Base-by-base conservation (phyloP, 2,113 vertebrate species). In the Dicentrarchus labrax region DNA sequence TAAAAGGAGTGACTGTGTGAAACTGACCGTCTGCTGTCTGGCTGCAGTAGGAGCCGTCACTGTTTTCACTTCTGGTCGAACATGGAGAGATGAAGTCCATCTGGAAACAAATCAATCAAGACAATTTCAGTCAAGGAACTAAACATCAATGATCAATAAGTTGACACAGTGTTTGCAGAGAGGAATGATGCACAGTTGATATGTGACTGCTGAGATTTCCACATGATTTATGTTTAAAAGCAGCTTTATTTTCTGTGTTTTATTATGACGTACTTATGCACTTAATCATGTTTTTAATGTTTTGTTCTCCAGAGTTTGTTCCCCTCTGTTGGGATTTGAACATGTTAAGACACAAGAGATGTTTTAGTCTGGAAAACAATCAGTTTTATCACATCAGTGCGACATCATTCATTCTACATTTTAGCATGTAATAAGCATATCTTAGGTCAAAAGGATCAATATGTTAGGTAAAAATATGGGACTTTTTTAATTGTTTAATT, bases 11-110 rank as follows among this genome's bases (percentile, higher is more conserved):
- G 45, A 62, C 9, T 4, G 21, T 36, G 16, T 36, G 57, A 57
- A 67, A 86, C 92, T 84, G 61, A 93, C 91, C 86, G 5, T 87
- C 75, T 72, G 74, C 75, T 66, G 72, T 78, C 45, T 66, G 86
- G 17, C 74, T 77, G 68, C 71, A 72, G 89, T 41, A 86, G 3
- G 81, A 86, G 5, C 50, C 1, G 0, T 87, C 75, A 36, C 57
- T 76, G 62, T 50, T 88, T 76, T 88, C 91, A 66, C 72, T 91
- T 16, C 43, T 80, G 71, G 57, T 9, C 5, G 84, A 86, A 84
- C 80, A 86, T 1, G 84, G 83, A 39, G 86, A 84, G 72, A 85
- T 73, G 19, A 89, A 88, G 77, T 89, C 89, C 88, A 78, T 69
- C 92, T 93, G 89, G 2, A 81, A 56, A 68, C 15, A 73, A 6